Conservation (phyloP, 2,888 invertebrate species). For the Eudasyphora cyanicolor region DNA sequence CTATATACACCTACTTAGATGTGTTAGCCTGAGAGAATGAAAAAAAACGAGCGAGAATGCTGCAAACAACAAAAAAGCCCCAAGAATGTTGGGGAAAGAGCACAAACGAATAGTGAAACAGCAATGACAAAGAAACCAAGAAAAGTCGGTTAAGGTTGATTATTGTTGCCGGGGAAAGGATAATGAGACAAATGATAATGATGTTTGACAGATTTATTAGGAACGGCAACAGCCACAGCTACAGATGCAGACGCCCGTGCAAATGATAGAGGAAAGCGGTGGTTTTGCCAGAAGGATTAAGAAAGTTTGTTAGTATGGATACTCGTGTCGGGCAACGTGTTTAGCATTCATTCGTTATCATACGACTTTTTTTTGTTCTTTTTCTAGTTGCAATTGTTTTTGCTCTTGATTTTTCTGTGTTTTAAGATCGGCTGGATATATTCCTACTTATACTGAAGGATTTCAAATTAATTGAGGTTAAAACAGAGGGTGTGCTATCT, state of each 20-base stretch:
- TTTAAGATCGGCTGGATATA: background rate
- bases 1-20: background rate
- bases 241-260: too few relatives aligned
- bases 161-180: constrained; percentile 38
- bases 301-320: background rate
- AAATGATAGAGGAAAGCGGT: background rate
- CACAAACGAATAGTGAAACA: background rate
- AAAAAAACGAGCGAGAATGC: constrained; percentile 8
- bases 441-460: background rate
- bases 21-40: background rate
- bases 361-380: background rate
- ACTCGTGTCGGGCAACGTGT: constrained; percentile 16
- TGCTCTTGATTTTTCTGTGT: background rate
- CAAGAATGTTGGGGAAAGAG: too few relatives aligned
- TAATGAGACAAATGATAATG: constrained; percentile 45
- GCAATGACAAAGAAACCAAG: background rate
- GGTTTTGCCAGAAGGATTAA: background rate
- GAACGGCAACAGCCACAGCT: background rate
- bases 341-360: constrained; percentile 8
- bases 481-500: background rate
- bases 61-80: constrained; percentile 3
- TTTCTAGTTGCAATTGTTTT: background rate
- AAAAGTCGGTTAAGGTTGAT: constrained; percentile 62
- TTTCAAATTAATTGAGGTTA: constrained; percentile 23
- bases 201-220: constrained; percentile 54